Conservation (phyloP, 1,140 invertebrate genomes). For the Globodera rostochiensis region DNA sequence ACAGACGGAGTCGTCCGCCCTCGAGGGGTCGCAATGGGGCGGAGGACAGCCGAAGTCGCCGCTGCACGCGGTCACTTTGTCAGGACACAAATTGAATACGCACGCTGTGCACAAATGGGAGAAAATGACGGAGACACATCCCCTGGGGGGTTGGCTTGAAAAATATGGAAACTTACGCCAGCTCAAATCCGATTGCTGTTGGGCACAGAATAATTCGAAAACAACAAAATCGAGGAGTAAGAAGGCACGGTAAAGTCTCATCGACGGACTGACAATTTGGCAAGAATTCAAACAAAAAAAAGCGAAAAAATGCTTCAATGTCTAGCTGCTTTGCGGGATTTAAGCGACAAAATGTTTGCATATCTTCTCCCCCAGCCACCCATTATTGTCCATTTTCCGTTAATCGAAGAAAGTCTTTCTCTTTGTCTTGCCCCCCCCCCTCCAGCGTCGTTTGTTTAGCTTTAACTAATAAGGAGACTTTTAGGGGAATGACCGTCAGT, state of each 20-base stretch:
- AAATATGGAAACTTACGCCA: neutral
- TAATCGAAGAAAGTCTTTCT: neutral
- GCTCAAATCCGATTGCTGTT: neutral
- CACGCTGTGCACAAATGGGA: neutral
- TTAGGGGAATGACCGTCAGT: too few relatives aligned
- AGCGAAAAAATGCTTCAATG: neutral
- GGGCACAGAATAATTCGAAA: neutral
- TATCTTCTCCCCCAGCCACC: neutral
- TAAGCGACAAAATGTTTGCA: neutral
- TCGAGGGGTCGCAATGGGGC: neutral
- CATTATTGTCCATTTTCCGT: neutral
- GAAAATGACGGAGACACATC: neutral
- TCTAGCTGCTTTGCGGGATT: neutral
- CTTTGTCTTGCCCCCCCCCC: neutral
- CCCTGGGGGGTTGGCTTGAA: neutral
- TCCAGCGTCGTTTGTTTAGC: neutral
- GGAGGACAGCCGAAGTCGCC: slow-evolving; percentile 9
- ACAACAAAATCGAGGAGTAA: neutral
- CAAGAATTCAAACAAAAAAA: neutral
- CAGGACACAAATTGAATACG: neutral
- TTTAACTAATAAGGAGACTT: neutral
- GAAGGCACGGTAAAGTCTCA: neutral
- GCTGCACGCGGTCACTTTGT: neutral
- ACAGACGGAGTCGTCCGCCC: neutral
- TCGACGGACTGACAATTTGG: neutral